phyloP scores from a whole-genome alignment of 2,888 invertebrate species.

The Corythucha ciliata region DNA sequence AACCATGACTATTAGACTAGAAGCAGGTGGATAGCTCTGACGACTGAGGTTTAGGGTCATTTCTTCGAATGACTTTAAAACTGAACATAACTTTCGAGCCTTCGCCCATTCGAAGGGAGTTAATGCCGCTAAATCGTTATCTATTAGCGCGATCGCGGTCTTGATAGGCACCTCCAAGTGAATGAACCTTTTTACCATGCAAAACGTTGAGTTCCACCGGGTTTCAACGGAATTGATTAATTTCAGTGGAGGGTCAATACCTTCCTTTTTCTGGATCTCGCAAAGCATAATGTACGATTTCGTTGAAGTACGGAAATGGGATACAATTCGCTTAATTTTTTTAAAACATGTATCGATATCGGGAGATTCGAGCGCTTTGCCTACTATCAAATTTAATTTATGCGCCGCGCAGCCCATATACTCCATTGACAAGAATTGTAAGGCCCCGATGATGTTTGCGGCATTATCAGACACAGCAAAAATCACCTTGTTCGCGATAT shows the following conservation, averaged over 20 bases:
- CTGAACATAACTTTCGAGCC: neutral
- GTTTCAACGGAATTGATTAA: no score
- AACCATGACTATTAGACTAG: constrained; percentile 16
- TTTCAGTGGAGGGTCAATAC: constrained; percentile 12
- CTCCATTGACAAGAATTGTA: constrained; percentile 10
- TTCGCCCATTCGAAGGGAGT: constrained; percentile 3
- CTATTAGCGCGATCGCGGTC: constrained; percentile 22
- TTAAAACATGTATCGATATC: no score
- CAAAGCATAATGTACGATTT: constrained; percentile 12
- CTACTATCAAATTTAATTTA: constrained; percentile 18
- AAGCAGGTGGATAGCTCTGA: constrained; percentile 9
- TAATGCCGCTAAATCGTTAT: constrained; percentile 13
- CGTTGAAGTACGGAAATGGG: constrained; percentile 17
- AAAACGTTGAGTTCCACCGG: no score
- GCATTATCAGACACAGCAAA: constrained; percentile 21
- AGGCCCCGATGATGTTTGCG: constrained; percentile 11
- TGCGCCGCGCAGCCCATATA: constrained; percentile 20
- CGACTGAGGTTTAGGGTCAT: constrained; percentile 11
- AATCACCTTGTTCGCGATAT: constrained; percentile 8
- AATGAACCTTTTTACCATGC: no score
- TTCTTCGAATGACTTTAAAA: constrained; percentile 15
- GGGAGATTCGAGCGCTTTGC: constrained; percentile 1
- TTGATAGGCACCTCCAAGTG: constrained; percentile 24
- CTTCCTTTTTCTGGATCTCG: constrained; percentile 5
- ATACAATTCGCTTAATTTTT: constrained; percentile 17